These are phyloP conservation scores for Orchesella flavescens DNA, from an alignment of 2,888 invertebrate genomes.

Conservation along the genomic window DNA sequence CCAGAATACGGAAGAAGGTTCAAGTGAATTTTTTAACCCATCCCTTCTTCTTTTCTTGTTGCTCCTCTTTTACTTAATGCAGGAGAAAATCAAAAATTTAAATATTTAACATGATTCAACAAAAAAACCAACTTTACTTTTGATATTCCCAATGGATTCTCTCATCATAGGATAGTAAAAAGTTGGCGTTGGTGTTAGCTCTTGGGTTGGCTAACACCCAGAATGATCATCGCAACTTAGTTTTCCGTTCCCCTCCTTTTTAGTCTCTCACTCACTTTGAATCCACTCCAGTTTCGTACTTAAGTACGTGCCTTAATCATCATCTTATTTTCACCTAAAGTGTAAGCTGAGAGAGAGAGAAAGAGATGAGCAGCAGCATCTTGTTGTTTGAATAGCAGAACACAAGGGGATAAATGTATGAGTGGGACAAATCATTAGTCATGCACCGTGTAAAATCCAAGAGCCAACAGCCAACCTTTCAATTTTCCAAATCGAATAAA, in stretches of 20 bases:
- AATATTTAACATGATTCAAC: conserved; percentile 52
- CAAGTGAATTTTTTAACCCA: background rate
- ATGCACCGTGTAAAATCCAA: conserved; percentile 2
- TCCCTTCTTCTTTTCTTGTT: background rate
- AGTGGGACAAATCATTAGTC: conserved; percentile 38
- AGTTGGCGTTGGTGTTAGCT: background rate
- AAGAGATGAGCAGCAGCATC: background rate
- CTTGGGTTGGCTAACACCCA: background rate
- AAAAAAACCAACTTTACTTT: conserved; percentile 16
- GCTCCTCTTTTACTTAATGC: background rate
- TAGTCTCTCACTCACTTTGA: conserved; percentile 18
- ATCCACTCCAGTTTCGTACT: conserved; percentile 38
- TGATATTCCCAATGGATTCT: conserved; percentile 34
- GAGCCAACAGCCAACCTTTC: conserved; percentile 31
- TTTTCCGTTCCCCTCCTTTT: background rate
- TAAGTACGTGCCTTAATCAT: conserved; percentile 53
- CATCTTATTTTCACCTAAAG: conserved; percentile 30
- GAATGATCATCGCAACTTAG: background rate
- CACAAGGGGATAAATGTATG: background rate
- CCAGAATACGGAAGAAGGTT: background rate
- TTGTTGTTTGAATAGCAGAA: conserved; percentile 42
- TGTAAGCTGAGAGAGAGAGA: background rate
- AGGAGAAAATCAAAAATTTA: conserved; percentile 52
- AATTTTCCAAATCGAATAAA: conserved; percentile 43
- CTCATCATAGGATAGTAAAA: background rate